Percentiles rank a stretch among this genome's conserved stretches.
These are phyloP conservation scores for Gavialis gangeticus DNA, from an alignment of 2,113 vertebrate species.

Conservation along the genomic window DNA sequence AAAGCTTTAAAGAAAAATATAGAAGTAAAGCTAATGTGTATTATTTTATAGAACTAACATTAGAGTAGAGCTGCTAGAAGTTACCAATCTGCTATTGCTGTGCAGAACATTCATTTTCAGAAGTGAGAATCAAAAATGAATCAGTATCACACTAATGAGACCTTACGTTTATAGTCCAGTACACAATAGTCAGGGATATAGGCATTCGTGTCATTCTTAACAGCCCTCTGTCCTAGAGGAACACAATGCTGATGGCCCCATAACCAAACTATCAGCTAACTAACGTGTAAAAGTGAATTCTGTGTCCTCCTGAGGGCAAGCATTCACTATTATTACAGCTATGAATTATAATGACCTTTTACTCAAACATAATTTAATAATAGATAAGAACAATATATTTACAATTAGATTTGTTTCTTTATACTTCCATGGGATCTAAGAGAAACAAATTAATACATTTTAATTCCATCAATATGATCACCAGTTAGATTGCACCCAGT, in stretches of 20 bases:
- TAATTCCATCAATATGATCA: not conserved
- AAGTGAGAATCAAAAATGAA: not conserved
- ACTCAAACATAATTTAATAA: not conserved
- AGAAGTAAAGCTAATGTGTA: not conserved
- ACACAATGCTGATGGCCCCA: not conserved
- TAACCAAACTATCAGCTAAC: not conserved
- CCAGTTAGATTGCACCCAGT: not conserved
- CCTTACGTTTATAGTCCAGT: rapidly evolving
- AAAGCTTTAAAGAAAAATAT: not conserved
- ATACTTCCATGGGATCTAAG: not conserved
- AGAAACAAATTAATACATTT: not conserved
- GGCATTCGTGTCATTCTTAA: not conserved
- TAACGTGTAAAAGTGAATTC: not conserved
- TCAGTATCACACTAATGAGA: not conserved
- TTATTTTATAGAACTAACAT: not conserved
- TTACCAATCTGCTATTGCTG: rapidly evolving
- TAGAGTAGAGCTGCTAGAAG: rapidly evolving
- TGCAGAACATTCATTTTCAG: not conserved
- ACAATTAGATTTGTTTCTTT: not conserved
- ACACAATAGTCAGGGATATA: rapidly evolving
- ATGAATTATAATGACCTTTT: not conserved
- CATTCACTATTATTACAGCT: rapidly evolving
- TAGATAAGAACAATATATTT: not conserved
- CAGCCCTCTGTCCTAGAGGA: rapidly evolving
- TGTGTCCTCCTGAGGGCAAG: not conserved